Base-by-base conservation (phyloP, 2,113 vertebrate species). In the Platycercus adscitus region DNA sequence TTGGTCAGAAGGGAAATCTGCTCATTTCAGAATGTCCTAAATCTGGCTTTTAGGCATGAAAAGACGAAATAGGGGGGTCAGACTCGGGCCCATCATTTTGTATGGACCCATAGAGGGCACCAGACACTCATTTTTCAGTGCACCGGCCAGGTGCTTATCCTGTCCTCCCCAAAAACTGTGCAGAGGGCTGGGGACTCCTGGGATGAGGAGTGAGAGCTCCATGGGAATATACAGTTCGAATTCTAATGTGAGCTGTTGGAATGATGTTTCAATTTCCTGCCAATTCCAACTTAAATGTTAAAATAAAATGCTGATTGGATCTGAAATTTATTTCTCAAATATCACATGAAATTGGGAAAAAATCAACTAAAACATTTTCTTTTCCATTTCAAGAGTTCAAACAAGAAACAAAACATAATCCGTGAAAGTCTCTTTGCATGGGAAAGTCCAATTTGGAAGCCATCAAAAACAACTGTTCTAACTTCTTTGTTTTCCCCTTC, bases 41-140 rank as follows among this genome's bases (percentile, higher is more conserved):
- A 91, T 44, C 28, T 35, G 31, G 10, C 49, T 91, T 81, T 85
- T 56, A 58, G 66, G 20, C n/a, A 17, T 25, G 49, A 76, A 76
- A 91, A 72, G 4, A 71, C 56, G 68, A n/a, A 83, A 44, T 21
- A 31, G 4, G 1, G 65, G 64, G 81, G 49, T 68, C 89, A 91
- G 78, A 37, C 52, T 88, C 75, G n/a, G 89, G 81, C 87, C 96
- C 81, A 53, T 9, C 2, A 7, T 69, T 89, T 49, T 65, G 37
- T 17, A 13, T 7, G 60, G n/a, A 85, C 95, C 96, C 87, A 92
- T 96, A 97, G 96, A 95, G 96, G 95, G 96, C 96, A 97, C 94
- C 89, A 97, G 94, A 97, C 87, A 77, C 93, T 85, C 84, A 97
- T 47, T 96, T 95, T 96, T 96, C 84, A 53, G 66, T 43, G 70